phyloP scores from a whole-genome alignment of 2,797 vertebrate species.

The Margarornis squamiger region DNA sequence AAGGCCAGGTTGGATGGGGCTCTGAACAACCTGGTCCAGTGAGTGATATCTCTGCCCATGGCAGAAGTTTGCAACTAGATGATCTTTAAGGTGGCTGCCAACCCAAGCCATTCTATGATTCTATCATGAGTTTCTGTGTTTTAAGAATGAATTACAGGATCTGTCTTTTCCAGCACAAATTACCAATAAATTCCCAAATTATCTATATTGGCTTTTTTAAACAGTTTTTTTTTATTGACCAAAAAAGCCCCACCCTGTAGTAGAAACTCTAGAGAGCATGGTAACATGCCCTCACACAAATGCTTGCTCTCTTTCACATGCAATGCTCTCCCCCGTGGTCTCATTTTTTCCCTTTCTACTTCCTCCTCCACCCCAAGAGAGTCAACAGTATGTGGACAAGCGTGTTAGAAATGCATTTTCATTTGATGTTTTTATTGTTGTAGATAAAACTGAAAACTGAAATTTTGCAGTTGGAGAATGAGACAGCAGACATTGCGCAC shows the following conservation, averaged over 20 bases:
- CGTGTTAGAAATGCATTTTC: neutral
- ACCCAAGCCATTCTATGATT: neutral
- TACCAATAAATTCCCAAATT: neutral
- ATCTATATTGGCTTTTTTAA: neutral
- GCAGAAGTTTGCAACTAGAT: neutral
- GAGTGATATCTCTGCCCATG: neutral
- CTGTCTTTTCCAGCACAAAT: neutral
- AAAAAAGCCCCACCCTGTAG: neutral
- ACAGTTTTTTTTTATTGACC: neutral
- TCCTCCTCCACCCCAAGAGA: neutral
- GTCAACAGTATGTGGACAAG: neutral
- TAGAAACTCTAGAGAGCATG: neutral
- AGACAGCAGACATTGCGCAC: constrained; percentile 75
- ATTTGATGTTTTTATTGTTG: constrained; percentile 23
- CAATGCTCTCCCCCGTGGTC: accelerated
- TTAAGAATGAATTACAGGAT: neutral
- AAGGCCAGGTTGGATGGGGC: neutral
- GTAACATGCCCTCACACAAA: neutral
- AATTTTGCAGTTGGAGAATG: constrained; percentile 74
- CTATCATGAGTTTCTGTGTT: neutral
- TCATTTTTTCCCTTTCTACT: neutral
- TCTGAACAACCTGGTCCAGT: neutral
- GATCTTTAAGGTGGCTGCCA: neutral
- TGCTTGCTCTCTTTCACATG: neutral
- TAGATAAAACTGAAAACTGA: constrained; percentile 78